Percentiles rank a stretch among this genome's conserved stretches.
Evolutionary conservation across 1,140 invertebrate genomes (phyloP).

Genomic region (Pachypsylla venusta): DNA sequence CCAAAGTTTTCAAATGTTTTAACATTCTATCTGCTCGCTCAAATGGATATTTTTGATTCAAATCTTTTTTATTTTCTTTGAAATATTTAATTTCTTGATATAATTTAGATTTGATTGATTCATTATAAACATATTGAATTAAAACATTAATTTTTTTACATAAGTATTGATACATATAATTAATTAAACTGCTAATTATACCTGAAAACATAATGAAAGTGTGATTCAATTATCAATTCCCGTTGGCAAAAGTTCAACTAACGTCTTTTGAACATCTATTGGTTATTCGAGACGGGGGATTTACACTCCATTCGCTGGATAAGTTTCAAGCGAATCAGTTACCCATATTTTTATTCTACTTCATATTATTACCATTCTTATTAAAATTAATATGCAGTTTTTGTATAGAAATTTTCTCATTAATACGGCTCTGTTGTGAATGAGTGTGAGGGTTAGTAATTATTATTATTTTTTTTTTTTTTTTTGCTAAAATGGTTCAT

Average conservation of each 20-base stretch:
- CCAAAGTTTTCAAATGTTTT: slow-evolving; percentile 77
- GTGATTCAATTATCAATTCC: not conserved
- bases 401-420: too few species aligned
- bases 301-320: not conserved
- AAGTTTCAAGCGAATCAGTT: not conserved
- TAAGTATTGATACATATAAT: slow-evolving; percentile 94
- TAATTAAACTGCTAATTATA: slow-evolving; percentile 40
- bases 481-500: too few species aligned
- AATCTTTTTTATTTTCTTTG: slow-evolving; percentile 39
- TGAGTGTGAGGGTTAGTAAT: too few species aligned
- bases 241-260: not conserved
- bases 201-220: not conserved
- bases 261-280: too few species aligned
- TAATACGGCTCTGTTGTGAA: too few species aligned
- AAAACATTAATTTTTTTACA: slow-evolving; percentile 87
- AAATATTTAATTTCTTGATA: slow-evolving; percentile 73
- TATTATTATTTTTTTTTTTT: too few species aligned
- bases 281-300: too few species aligned
- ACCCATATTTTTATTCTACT: too few species aligned
- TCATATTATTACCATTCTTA: slow-evolving; percentile 5
- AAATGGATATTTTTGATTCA: slow-evolving; percentile 55
- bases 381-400: not conserved
- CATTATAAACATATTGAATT: slow-evolving; percentile 96
- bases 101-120: slow-evolving; percentile 91
- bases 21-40: slow-evolving; percentile 92